Evolutionary conservation across 2,888 invertebrate species (phyloP).

Genomic region (Antheraea yamamai): DNA sequence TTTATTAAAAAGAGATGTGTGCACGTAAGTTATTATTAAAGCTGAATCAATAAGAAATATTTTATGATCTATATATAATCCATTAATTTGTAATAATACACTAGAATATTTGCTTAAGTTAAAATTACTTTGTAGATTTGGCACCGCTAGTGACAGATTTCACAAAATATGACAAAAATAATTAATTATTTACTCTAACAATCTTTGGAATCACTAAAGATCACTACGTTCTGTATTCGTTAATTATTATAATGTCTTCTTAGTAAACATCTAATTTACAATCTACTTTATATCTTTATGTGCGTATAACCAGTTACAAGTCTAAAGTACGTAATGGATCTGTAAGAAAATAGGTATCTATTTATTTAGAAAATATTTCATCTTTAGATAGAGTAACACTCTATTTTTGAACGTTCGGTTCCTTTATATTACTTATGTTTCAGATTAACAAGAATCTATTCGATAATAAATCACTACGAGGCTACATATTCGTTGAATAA

Average conservation of each 20-base stretch:
- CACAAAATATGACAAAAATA: slow-evolving; percentile 36
- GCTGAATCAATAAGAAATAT: slow-evolving; percentile 4
- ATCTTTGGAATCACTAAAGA: slow-evolving; percentile 37
- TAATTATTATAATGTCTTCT: slow-evolving; percentile 38
- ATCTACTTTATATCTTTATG: slow-evolving; percentile 60
- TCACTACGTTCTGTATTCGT: slow-evolving; percentile 38
- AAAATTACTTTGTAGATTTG: slow-evolving; percentile 61
- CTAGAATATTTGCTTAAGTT: slow-evolving; percentile 39
- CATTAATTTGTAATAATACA: slow-evolving; percentile 21
- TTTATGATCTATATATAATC: not conserved
- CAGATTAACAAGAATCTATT: slow-evolving; percentile 60
- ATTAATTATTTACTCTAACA: slow-evolving; percentile 32
- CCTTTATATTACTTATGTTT: slow-evolving; percentile 48
- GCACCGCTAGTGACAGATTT: slow-evolving; percentile 59
- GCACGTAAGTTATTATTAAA: not conserved
- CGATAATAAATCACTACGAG: slow-evolving; percentile 62
- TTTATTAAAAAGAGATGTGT: slow-evolving; percentile 3
- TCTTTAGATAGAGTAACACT: slow-evolving; percentile 63
- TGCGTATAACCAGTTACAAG: slow-evolving; percentile 73
- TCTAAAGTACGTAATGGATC: slow-evolving; percentile 68
- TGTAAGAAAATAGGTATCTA: slow-evolving; percentile 79
- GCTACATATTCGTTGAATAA: slow-evolving; percentile 72
- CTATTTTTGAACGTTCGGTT: slow-evolving; percentile 71
- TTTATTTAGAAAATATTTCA: slow-evolving; percentile 75
- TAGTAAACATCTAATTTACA: slow-evolving; percentile 45